Base-by-base conservation (phyloP, 2,797 vertebrate species). In the Cetoscarus ocellatus region DNA sequence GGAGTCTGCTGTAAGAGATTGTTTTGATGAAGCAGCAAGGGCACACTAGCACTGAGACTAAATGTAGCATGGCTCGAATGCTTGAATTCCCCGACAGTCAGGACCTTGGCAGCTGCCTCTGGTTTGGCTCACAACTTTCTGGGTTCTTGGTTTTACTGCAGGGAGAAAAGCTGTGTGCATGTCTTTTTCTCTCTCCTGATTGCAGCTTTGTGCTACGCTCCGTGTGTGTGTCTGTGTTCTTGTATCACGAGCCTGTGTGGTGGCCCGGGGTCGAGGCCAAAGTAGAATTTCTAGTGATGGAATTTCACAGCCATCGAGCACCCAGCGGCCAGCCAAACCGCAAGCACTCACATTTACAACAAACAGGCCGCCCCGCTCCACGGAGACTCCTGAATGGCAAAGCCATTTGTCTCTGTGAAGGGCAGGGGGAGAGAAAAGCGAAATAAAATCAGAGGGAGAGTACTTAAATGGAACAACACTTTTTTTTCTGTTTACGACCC, bases 401-500 rank as follows among this genome's bases (percentile, higher is more conserved):
- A 94, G 88, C 91, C 91, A 94, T 95, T 93, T 92, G 90, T 94
- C 94, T 94, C 91, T 77, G 88, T 94, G 93, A 94, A 95, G 92
- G 93, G 91, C 93, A 91, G 86, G 79, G 80, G 80, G 84, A 82
- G 79, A 85, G 87, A 82, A 86, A 90, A 83, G 77, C 66, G 57
- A 91, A 90, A 91, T 88, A 92, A 91, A 92, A 91, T 91, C 86
- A 85, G 64, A 88, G 79, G 69, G 72, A 90, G 86, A 88, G 83
- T 84, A 68, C 75, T 85, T 83, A 87, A 91, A 91, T 88, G 78
- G 86, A 89, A 86, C 80, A 68, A 75, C 57, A 17, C 40, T 80
- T 61, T 86, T 87, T 81, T 95, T 95, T 50, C 17, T 96, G 95
- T 97, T 97, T 96, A 96, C 94, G 88, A 93, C 85, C 90, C 86